Evolutionary conservation across 2,888 invertebrate genomes (phyloP), one percentile per base, ranked within the genome.

Genomic region (Eilema caniola): DNA sequence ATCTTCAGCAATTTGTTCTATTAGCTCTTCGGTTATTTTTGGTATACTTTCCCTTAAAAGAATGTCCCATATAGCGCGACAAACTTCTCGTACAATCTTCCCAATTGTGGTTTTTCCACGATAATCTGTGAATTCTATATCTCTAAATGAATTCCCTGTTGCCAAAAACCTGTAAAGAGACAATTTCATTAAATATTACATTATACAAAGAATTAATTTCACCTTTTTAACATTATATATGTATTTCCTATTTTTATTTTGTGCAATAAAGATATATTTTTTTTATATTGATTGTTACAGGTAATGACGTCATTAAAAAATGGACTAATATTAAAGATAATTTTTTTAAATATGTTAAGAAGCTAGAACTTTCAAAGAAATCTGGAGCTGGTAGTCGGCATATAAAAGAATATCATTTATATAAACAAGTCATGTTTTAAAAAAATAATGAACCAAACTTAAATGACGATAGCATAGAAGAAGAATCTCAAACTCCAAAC

Each of bases 131-230:
- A 64, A 63, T 60, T 67, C 47, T 24, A 71, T 63, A 59, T 67
- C 37, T 67, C 63, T 57, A 31, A 67, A 33, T 31, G 41, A 25
- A 63, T 64, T 67, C 53, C 71, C 71, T 28, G 67, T 63, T 16
- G 71, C 71, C 41, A 71, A 28, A 53, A 67, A 71, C 31, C 71
- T 67, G 71, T 31, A 71, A 71, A 23, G 33, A 28, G 60, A 70
- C 24, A n/a, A 24, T 8, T n/a, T n/a, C n/a, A n/a, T n/a, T n/a
- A n/a, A n/a, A n/a, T n/a, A n/a, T n/a, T n/a, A n/a, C n/a, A n/a
- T n/a, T n/a, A n/a, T n/a, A n/a, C n/a, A n/a, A n/a, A n/a, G n/a
- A n/a, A n/a, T n/a, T n/a, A n/a, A n/a, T n/a, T n/a, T n/a, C n/a
- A n/a, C n/a, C n/a, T n/a, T n/a, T n/a, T n/a, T n/a, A n/a, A n/a